Evolutionary conservation across 37 sponge, comb jelly and placozoan genomes (phyloP), one percentile per base, ranked within the genome.

Genomic region (Amphimedon queenslandica): DNA sequence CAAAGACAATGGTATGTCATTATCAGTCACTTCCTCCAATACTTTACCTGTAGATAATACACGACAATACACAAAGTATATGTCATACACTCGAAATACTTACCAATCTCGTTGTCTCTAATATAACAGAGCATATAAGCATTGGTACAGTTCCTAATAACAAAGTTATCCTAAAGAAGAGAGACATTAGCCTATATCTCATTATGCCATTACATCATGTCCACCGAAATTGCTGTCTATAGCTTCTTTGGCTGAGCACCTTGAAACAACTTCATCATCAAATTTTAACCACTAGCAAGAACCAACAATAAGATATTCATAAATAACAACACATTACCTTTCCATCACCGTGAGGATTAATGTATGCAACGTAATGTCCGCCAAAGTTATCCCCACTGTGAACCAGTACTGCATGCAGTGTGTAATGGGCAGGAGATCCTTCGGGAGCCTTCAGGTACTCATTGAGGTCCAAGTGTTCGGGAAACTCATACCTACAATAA

Each of bases 41-140:
- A 94, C 78, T 35, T 94, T 84, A 23, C 36, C 80, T 81, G 72
- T 4, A 74, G 13, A 43, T 3, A 47, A 47, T 8, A 63, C 58
- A 76, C 63, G 61, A 4, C 4, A 73, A 23, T 43, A 73, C 41
- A 27, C 21, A 31, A 58, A 66, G n/a, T 37, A 74, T 4, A 20
- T 39, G n/a, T 66, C 28, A 65, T 28, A 30, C 63, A 43, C 20
- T 57, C 37, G 18, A 25, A 29, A 16, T 13, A 67, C 78, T 69
- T 71, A 85, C 91, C 81, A 27, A 88, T 61, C 21, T 66, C 57
- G 36, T 84, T 85, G 31, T 98, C 85, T 61, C 92, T 82, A 38
- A 94, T 79, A 47, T 98, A 98, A 40, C 94, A 95, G 84, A 98
- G 76, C 99, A 98, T 98, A 83, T 98, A 98, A 18, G 99, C 99